Percentiles rank a stretch among this genome's conserved stretches.
phyloP scores from a whole-genome alignment of 2,113 vertebrate genomes.

The Phalacrocorax carbo region DNA sequence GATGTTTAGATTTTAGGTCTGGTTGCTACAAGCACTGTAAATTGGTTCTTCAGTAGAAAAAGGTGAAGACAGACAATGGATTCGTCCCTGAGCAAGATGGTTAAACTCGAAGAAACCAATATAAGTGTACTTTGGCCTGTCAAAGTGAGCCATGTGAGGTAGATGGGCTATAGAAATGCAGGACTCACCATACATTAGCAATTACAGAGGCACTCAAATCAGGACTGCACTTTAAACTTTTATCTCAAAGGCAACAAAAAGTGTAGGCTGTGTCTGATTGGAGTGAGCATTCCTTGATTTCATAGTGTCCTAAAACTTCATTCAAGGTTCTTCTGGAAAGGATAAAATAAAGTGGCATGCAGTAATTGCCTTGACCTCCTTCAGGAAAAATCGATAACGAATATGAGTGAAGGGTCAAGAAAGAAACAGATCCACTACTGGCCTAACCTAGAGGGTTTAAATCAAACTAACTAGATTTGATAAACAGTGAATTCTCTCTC shows the following conservation, averaged over 20 bases:
- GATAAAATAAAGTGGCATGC: conserved; percentile 42
- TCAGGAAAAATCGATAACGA: conserved; percentile 71
- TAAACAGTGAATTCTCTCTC: conserved; percentile 8
- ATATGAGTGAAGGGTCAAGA: conserved; percentile 58
- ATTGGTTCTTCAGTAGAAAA: neutral
- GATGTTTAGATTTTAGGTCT: conserved; percentile 43
- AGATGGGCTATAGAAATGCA: neutral
- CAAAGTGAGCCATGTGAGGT: neutral
- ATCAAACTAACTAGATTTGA: conserved; percentile 45
- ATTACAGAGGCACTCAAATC: conserved; percentile 55
- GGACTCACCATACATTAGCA: neutral
- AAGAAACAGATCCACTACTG: conserved; percentile 25
- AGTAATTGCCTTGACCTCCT: conserved; percentile 59
- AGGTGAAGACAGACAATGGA: conserved; percentile 8
- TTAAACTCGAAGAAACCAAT: neutral
- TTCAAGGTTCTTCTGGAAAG: conserved; percentile 36
- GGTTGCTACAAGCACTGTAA: neutral
- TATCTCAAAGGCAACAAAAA: conserved; percentile 45
- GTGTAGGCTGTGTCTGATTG: conserved; percentile 40
- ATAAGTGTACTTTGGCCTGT: neutral
- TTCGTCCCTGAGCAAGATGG: neutral
- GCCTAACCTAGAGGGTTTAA: conserved; percentile 30
- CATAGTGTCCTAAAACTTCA: conserved; percentile 36
- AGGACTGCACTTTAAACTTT: conserved; percentile 41
- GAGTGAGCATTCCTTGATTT: conserved; percentile 63